These are phyloP conservation scores for Pseudopleuronectes americanus DNA, from an alignment of 2,797 vertebrate genomes.

Conservation along the genomic window DNA sequence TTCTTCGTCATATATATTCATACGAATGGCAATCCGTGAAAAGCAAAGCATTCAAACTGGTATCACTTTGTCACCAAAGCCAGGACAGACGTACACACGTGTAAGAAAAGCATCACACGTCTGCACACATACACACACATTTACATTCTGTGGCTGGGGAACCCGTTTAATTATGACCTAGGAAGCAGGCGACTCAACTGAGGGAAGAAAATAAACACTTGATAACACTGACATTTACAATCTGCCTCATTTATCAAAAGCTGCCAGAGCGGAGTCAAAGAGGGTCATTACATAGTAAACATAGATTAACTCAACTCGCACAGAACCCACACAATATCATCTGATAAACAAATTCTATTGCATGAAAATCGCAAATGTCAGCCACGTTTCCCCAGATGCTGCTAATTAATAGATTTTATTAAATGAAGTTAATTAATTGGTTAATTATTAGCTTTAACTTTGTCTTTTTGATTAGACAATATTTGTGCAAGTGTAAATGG, in stretches of 20 bases:
- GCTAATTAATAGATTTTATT: conserved; percentile 53
- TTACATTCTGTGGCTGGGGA: conserved; percentile 58
- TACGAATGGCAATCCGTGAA: conserved; percentile 32
- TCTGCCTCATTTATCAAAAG: conserved; percentile 84
- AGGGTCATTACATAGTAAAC: conserved; percentile 83
- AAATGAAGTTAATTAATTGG: neutral
- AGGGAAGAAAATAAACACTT: conserved; percentile 62
- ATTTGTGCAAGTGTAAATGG: conserved; percentile 50
- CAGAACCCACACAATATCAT: conserved; percentile 68
- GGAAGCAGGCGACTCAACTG: conserved; percentile 62
- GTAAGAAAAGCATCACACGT: conserved; percentile 33
- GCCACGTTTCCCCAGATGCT: conserved; percentile 56
- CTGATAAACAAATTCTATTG: conserved; percentile 66
- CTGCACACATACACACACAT: conserved; percentile 24
- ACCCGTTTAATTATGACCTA: conserved; percentile 76
- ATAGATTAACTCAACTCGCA: conserved; percentile 78
- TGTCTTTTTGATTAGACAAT: conserved; percentile 30
- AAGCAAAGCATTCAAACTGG: conserved; percentile 25
- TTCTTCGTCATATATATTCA: neutral
- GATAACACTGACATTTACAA: conserved; percentile 85
- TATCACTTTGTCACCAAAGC: conserved; percentile 18
- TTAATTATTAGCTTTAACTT: neutral
- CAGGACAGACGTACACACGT: conserved; percentile 12
- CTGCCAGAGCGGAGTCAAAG: conserved; percentile 80
- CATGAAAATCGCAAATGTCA: conserved; percentile 70